A percentile compares a stretch with the other conserved stretches of the same genome.
phyloP scores from a whole-genome alignment of 2,888 invertebrate genomes.

The Eupithecia subumbrata region DNA sequence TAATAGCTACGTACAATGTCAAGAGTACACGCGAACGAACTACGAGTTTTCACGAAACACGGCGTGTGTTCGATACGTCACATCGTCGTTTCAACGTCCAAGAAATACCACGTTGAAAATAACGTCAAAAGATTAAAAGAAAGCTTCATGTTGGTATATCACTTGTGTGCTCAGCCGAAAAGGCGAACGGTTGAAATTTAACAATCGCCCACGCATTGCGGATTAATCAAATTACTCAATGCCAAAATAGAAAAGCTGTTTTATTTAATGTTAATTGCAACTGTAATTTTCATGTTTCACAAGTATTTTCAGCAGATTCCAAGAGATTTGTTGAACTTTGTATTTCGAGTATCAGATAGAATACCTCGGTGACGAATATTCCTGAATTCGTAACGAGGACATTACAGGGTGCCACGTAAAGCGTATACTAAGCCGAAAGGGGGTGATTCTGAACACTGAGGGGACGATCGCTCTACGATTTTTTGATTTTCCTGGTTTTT shows the following conservation, averaged over 20 bases:
- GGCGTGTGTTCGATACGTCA: slow-evolving; percentile 44
- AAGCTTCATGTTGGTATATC: slow-evolving; percentile 56
- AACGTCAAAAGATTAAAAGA: slow-evolving; percentile 59
- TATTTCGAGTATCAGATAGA: slow-evolving; percentile 10
- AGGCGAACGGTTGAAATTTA: slow-evolving; percentile 18
- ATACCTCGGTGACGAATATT: slow-evolving; percentile 34
- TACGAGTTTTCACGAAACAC: slow-evolving; percentile 35
- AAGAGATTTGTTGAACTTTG: slow-evolving; percentile 32
- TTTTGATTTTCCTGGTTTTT: no score
- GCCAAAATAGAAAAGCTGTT: slow-evolving; percentile 2
- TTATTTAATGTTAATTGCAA: slow-evolving; percentile 1
- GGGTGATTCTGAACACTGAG: no score
- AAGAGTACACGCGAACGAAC: slow-evolving; percentile 77
- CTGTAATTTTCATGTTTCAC: neutral
- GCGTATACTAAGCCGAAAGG: no score
- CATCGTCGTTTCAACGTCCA: neutral
- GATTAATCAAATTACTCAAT: neutral
- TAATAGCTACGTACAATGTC: slow-evolving; percentile 72
- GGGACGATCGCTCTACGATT: no score
- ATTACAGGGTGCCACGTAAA: slow-evolving; percentile 28
- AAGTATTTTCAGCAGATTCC: neutral
- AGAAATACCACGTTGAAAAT: slow-evolving; percentile 56
- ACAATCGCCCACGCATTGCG: slow-evolving; percentile 30
- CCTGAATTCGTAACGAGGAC: slow-evolving; percentile 46
- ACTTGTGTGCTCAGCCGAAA: slow-evolving; percentile 52